These are phyloP conservation scores for Coboldia fuscipes DNA, from an alignment of 1,140 invertebrate genomes.

Conservation along the genomic window DNA sequence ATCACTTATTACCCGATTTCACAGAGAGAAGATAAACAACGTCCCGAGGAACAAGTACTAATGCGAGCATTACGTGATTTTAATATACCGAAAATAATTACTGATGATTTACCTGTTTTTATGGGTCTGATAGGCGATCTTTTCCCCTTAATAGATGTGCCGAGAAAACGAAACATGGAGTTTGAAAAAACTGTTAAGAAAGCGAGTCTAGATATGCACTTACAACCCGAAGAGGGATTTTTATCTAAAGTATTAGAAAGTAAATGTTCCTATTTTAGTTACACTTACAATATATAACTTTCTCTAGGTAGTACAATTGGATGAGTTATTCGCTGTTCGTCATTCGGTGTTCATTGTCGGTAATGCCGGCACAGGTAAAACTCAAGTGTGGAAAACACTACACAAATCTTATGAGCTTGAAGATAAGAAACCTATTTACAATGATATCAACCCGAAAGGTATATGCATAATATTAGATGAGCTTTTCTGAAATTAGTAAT, in stretches of 20 bases:
- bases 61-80: constrained; percentile 67
- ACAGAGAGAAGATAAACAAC: constrained; percentile 31
- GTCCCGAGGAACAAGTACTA: constrained; percentile 44
- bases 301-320: constrained; percentile 52
- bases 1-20: too few species aligned
- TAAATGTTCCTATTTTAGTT: background rate
- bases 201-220: constrained; percentile 50
- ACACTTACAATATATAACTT: background rate
- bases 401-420: constrained; percentile 50
- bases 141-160: constrained; percentile 63
- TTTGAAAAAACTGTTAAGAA: constrained; percentile 52
- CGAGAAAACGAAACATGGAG: constrained; percentile 46
- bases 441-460: constrained; percentile 88
- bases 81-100: constrained; percentile 70
- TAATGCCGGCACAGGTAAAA: constrained; percentile 66
- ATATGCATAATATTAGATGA: too few species aligned
- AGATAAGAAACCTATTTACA: constrained; percentile 62
- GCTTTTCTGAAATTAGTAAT: too few species aligned
- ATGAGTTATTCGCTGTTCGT: constrained; percentile 66
- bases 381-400: constrained; percentile 70
- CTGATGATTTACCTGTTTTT: constrained; percentile 62
- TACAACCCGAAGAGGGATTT: constrained; percentile 73
- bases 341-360: constrained; percentile 81
- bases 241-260: constrained; percentile 34
- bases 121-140: constrained; percentile 68